Conservation (phyloP, 1,140 invertebrate species). For the Drosophila malerkotliana region DNA sequence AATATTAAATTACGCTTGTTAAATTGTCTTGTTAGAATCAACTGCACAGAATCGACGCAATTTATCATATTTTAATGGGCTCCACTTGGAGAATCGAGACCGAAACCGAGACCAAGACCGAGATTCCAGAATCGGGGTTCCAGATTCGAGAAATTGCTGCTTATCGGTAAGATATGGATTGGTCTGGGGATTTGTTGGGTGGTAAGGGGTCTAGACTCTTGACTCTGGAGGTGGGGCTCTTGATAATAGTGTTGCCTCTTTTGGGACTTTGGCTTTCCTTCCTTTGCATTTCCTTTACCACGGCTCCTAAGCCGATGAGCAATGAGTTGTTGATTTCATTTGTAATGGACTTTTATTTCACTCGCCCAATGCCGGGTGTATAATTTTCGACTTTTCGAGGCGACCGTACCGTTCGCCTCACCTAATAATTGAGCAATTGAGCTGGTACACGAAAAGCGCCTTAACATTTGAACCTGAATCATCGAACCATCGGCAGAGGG, state of each 20-base stretch:
- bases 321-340: slow-evolving; percentile 83
- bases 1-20: slow-evolving; percentile 84
- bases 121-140: slow-evolving; percentile 19
- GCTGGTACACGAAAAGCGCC: slow-evolving; percentile 79
- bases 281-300: neutral
- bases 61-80: slow-evolving; percentile 83
- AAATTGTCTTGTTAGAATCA: slow-evolving; percentile 84
- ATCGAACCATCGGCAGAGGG: neutral
- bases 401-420: slow-evolving; percentile 35
- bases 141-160: slow-evolving; percentile 59
- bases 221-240: slow-evolving; percentile 8
- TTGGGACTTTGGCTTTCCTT: slow-evolving; percentile 39
- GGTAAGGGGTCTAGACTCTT: slow-evolving; percentile 2
- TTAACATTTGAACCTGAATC: slow-evolving; percentile 73
- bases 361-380: slow-evolving; percentile 67
- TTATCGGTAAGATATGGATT: slow-evolving; percentile 53
- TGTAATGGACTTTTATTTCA: slow-evolving; percentile 83
- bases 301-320: slow-evolving; percentile 59
- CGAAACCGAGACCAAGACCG: slow-evolving; percentile 21
- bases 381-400: slow-evolving; percentile 56
- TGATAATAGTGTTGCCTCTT: slow-evolving; percentile 58
- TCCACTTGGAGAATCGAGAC: slow-evolving; percentile 61
- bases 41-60: slow-evolving; percentile 83
- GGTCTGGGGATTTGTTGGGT: neutral
- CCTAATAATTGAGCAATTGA: slow-evolving; percentile 80